A percentile compares a stretch with the other conserved stretches of the same genome.
phyloP scores from a whole-genome alignment of 2,113 vertebrate species.

The Sturnira hondurensis region DNA sequence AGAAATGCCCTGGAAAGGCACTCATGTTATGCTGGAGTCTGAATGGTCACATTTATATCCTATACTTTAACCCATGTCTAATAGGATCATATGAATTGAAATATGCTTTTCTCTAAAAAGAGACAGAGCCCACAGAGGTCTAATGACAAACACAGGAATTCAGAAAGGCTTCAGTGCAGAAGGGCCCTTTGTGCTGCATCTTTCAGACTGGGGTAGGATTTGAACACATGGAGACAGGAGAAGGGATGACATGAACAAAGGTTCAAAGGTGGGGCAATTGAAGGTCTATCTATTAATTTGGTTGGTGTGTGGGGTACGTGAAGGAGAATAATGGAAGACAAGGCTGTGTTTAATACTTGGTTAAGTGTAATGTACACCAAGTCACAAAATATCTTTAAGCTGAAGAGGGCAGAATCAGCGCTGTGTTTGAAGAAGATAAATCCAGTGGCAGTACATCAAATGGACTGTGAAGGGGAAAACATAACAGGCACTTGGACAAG shows the following conservation, averaged over 20 bases:
- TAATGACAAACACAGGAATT: neutral
- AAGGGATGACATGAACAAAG: neutral
- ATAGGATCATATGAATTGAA: neutral
- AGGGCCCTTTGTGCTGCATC: neutral
- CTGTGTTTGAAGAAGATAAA: neutral
- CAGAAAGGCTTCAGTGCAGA: neutral
- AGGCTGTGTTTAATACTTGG: neutral
- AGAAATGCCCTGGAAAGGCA: neutral
- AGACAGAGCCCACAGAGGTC: neutral
- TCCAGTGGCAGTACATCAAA: neutral
- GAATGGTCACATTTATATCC: neutral
- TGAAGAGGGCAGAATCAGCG: neutral
- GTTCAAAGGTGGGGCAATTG: neutral
- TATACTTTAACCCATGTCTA: neutral
- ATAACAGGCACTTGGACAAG: neutral
- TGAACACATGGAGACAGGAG: neutral
- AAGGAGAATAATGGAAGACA: neutral
- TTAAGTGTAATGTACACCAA: neutral
- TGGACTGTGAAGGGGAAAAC: neutral
- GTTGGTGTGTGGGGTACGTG: neutral
- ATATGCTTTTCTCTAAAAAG: neutral
- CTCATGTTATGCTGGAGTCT: neutral
- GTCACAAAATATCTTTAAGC: neutral
- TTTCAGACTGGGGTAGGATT: neutral
- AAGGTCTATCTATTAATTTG: neutral